Evolutionary conservation across 2,797 vertebrate species (phyloP).

Genomic region (Poecilia gillii): DNA sequence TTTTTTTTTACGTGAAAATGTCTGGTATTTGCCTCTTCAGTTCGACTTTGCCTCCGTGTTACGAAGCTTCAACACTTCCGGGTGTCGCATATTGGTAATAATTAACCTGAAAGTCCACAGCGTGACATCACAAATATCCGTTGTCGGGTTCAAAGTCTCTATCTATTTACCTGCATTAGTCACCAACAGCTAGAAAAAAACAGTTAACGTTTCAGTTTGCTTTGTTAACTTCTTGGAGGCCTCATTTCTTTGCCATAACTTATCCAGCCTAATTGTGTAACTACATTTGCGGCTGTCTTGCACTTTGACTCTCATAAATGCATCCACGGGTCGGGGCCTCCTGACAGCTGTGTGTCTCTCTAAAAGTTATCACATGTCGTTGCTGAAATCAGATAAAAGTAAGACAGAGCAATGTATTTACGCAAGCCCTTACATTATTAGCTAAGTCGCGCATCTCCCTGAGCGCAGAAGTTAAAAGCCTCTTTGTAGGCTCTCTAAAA

Average conservation of each 20-base stretch:
- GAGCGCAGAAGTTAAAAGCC: conserved; percentile 48
- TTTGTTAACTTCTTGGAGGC: conserved; percentile 28
- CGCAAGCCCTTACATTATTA: conserved; percentile 50
- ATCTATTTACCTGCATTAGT: background rate
- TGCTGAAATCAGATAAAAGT: conserved; percentile 68
- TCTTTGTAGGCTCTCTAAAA: conserved; percentile 54
- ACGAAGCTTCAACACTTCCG: conserved; percentile 21
- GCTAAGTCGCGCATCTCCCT: conserved; percentile 43
- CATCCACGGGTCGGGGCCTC: conserved; percentile 58
- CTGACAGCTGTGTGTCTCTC: conserved; percentile 62
- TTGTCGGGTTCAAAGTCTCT: background rate
- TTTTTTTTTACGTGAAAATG: conserved; percentile 35
- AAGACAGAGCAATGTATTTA: conserved; percentile 60
- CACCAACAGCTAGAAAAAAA: too few relatives aligned
- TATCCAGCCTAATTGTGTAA: conserved; percentile 62
- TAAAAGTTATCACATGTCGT: conserved; percentile 66
- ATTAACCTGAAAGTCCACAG: conserved; percentile 35
- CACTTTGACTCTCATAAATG: conserved; percentile 54
- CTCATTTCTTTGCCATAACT: conserved; percentile 69
- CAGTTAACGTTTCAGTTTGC: background rate
- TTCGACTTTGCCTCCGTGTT: background rate
- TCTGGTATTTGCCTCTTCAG: background rate
- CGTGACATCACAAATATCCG: background rate
- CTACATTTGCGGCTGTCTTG: conserved; percentile 55
- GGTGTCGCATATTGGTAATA: conserved; percentile 16